Base-by-base conservation (phyloP, 37 sponge, comb jelly and placozoan species). In the Haliclona indistincta region DNA sequence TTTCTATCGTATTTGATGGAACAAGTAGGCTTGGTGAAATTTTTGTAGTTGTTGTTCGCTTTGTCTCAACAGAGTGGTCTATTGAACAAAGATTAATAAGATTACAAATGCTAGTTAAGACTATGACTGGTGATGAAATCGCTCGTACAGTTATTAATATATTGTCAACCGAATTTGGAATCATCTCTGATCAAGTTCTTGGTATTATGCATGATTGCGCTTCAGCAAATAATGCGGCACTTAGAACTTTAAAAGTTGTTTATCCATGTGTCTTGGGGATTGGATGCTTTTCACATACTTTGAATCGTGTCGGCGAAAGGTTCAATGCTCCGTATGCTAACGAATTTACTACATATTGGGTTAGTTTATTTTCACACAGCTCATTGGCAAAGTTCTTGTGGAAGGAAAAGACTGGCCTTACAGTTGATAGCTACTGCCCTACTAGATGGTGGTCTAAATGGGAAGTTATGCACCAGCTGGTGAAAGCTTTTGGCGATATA, bases 1-100 rank as follows among this genome's bases (percentile, higher is more conserved):
- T 84, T 38, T 84, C 84, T 37, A 64, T 84, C 20, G 30, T 73
- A 36, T 83, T 83, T 69, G 84, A 84, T 84, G 84, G 77, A 52
- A 64, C 84, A 23, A 58, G 77, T 33, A 41, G 71, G 8, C 64
- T 84, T 20, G 77, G 84, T 36, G 77, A 84, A 51, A 71, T 71
- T 20, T 47, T 76, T 28, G 84, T 54, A 23, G 60, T 84, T 61
- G 64, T 83, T n/a, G 19, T 83, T 2, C 43, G 76, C 7, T 84
- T 58, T 47, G 43, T 69, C 26, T 62, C 39, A 28, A n/a, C n/a
- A n/a, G 77, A 75, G 29, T 54, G 64, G 56, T 44, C 36, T 43
- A 47, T 83, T 22, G 19, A 58, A 29, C 84, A 83, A 51, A 41
- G 55, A 22, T 51, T 75, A 51, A 47, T 67, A 17, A 28, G 56